Evolutionary conservation across 2,113 vertebrate genomes (phyloP), one percentile per base, ranked within the genome.

Genomic region (Sinocyclocheilus grahami): DNA sequence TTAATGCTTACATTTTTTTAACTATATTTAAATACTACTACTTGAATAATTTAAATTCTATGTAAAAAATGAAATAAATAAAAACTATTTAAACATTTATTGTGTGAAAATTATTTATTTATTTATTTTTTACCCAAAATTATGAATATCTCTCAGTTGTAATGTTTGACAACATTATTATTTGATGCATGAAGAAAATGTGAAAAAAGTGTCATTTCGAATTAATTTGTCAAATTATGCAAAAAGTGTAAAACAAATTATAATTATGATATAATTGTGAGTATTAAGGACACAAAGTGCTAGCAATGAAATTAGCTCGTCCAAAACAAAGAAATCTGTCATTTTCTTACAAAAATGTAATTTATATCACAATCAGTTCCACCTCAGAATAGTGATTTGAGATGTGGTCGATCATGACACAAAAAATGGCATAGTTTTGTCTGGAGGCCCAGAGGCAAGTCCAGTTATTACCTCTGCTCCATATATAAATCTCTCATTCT

Each of bases 401-500:
- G 27, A 72, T 72, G 16, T 72, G 69, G 3, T 72, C 4, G 33
- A 39, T 42, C 37, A 22, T 72, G 33, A 42, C 65, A 27, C 5
- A 12, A 65, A 65, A 63, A 27, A 65, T 65, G 4, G 4, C 11
- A 27, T 12, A 18, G 30, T 37, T 69, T 30, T 69, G 53, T 51
- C 14, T 14, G n/a, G 46, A 48, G 51, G 77, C 62, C 42, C 69
- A 76, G 85, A 60, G 48, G 71, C 85, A 67, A 62, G 33, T 48
- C 42, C 39, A 69, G 30, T 33, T 83, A 48, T 51, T 76, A 8
- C n/a, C 51, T 77, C n/a, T 82, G 16, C 39, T 78, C 37, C 37
- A 42, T 69, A 60, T 75, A 78, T 72, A 85, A 78, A 79, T 74
- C 86, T 78, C 55, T 24, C 58, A 63, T 75, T 82, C 42, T 83